These are phyloP conservation scores for Raja brachyura DNA, from an alignment of 2,113 vertebrate species.

Conservation along the genomic window DNA sequence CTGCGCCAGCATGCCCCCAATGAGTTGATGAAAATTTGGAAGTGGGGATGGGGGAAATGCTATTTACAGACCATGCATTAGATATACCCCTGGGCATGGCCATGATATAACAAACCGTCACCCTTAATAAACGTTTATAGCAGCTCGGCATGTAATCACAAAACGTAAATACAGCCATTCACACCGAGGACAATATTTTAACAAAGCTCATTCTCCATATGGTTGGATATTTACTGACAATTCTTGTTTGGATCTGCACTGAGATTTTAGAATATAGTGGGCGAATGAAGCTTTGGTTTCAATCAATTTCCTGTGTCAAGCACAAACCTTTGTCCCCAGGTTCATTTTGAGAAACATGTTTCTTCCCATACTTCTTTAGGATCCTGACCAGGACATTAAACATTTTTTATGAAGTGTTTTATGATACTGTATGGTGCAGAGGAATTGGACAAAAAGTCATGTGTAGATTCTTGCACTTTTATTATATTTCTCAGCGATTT, in stretches of 20 bases:
- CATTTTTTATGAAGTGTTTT: not conserved
- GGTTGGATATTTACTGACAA: not conserved
- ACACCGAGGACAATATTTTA: not conserved
- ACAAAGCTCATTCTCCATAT: not conserved
- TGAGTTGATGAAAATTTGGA: not conserved
- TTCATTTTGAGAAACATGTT: not conserved
- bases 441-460: not conserved
- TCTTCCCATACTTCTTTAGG: not conserved
- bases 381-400: conserved; percentile 6
- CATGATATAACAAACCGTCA: not conserved
- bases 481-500: conserved; percentile 1
- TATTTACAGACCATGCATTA: not conserved
- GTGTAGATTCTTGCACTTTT: not conserved
- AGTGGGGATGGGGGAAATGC: not conserved
- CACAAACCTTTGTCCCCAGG: conserved; percentile 15
- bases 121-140: not conserved
- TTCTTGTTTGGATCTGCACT: not conserved
- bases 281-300: not conserved
- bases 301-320: not conserved
- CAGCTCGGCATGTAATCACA: not conserved
- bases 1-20: no score
- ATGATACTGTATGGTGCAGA: not conserved
- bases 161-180: not conserved
- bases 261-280: not conserved
- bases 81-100: no score